These are phyloP conservation scores for Rhodophaea formosa DNA, from an alignment of 2,888 invertebrate genomes.

Conservation along the genomic window DNA sequence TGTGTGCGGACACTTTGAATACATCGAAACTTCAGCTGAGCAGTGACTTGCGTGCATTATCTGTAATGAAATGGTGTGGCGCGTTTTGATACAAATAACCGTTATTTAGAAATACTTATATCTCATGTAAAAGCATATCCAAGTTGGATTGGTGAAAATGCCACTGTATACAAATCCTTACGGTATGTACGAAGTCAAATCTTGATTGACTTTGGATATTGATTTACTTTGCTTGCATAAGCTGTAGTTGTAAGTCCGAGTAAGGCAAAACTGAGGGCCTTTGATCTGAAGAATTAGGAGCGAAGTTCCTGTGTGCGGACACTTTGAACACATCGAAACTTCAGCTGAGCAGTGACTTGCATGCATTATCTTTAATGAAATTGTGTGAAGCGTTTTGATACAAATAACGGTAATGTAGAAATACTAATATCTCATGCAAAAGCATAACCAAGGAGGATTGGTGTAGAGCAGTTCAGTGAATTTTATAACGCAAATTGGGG, in stretches of 20 bases:
- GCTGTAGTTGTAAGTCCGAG: slow-evolving; percentile 64
- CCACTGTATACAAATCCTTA: too few relatives aligned
- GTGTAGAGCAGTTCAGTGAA: too few relatives aligned
- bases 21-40: slow-evolving; percentile 32
- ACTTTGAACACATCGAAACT: slow-evolving; percentile 36
- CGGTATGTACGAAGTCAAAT: too few relatives aligned
- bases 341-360: slow-evolving; percentile 23
- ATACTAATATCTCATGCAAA: too few relatives aligned
- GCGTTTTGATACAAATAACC: too few relatives aligned
- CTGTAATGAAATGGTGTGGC: too few relatives aligned
- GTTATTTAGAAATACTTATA: too few relatives aligned
- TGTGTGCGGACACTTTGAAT: slow-evolving; percentile 42
- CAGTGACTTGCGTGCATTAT: slow-evolving; percentile 18
- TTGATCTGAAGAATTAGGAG: slow-evolving; percentile 60
- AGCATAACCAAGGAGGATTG: too few relatives aligned
- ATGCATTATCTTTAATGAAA: slow-evolving; percentile 6
- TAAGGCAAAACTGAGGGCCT: slow-evolving; percentile 51
- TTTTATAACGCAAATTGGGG: too few relatives aligned
- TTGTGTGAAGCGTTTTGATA: background rate
- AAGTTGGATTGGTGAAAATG: too few relatives aligned
- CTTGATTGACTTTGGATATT: slow-evolving; percentile 81
- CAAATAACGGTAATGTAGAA: background rate
- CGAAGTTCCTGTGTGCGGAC: slow-evolving; percentile 44
- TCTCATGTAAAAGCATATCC: too few relatives aligned
- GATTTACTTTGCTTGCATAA: slow-evolving; percentile 80